These are phyloP conservation scores for Heteractis magnifica DNA, from an alignment of 92 coral and sea anemone species.

Conservation along the genomic window DNA sequence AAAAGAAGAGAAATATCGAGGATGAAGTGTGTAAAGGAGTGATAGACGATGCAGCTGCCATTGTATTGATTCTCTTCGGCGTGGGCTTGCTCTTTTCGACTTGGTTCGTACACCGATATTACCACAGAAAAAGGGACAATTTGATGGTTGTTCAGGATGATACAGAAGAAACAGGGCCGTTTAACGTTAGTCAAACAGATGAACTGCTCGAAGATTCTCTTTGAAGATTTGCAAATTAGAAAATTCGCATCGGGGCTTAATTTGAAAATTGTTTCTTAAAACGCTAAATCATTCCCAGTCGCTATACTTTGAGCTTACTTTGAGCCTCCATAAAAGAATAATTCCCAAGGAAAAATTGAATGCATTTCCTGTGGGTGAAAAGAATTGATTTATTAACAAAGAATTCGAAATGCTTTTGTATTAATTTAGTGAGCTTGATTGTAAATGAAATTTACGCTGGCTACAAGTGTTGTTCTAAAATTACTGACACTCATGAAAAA, in stretches of 20 bases:
- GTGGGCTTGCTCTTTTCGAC: slow-evolving; percentile 20
- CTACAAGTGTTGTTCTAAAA: no score
- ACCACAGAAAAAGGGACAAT: slow-evolving; percentile 20
- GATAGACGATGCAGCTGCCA: slow-evolving; percentile 18
- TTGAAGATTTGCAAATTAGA: background rate
- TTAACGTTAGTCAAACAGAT: slow-evolving; percentile 37
- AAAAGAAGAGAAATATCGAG: slow-evolving; percentile 15
- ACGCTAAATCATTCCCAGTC: background rate
- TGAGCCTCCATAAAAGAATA: background rate
- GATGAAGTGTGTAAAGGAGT: slow-evolving; percentile 36
- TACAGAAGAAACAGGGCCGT: slow-evolving; percentile 32
- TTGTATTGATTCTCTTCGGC: slow-evolving; percentile 27
- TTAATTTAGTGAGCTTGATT: no score
- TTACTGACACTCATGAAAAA: no score
- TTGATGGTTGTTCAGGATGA: background rate
- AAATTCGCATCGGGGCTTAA: background rate
- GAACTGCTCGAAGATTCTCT: slow-evolving; percentile 24
- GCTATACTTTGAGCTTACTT: background rate
- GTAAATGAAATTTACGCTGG: no score
- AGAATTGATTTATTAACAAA: no score
- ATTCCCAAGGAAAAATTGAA: background rate
- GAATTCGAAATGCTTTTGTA: no score
- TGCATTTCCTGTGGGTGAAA: background rate
- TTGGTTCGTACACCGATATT: slow-evolving; percentile 40
- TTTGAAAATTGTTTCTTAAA: background rate